Evolutionary conservation across 1,140 invertebrate genomes (phyloP).

Genomic region (Tyrophagus putrescentiae): DNA sequence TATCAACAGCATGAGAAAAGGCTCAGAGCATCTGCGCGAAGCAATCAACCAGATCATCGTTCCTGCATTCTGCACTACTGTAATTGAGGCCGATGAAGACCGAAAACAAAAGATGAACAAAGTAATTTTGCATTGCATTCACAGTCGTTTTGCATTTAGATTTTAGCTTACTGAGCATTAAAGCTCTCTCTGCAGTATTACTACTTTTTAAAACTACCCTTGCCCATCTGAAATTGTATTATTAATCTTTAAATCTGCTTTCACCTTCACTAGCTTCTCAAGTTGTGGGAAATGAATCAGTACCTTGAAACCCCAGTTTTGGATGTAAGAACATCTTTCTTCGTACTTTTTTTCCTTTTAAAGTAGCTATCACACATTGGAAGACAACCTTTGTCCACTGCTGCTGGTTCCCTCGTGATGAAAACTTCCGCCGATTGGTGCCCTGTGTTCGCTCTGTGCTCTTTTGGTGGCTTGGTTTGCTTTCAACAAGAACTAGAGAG

Average conservation of each 20-base stretch:
- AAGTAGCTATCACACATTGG: neutral
- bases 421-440: too few species aligned
- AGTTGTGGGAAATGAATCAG: conserved; percentile 89
- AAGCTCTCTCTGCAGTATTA: too few species aligned
- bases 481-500: neutral
- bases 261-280: conserved; percentile 45
- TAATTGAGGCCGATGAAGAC: conserved; percentile 59
- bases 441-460: too few species aligned
- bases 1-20: conserved; percentile 65
- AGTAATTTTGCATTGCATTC: conserved; percentile 32
- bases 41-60: conserved; percentile 81
- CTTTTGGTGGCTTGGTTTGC: too few species aligned
- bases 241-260: conserved; percentile 15
- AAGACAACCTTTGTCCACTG: too few species aligned
- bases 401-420: too few species aligned
- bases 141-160: conserved; percentile 3
- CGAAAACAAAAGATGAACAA: conserved; percentile 78
- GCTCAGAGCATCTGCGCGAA: conserved; percentile 74
- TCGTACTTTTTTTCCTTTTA: neutral
- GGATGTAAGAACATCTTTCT: conserved; percentile 37
- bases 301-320: conserved; percentile 73
- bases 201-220: too few species aligned
- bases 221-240: conserved; percentile 25
- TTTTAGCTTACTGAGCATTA: too few species aligned
- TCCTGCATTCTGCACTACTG: conserved; percentile 87